Evolutionary conservation across 2,113 vertebrate species (phyloP).

Genomic region (Malurus cyaneus): DNA sequence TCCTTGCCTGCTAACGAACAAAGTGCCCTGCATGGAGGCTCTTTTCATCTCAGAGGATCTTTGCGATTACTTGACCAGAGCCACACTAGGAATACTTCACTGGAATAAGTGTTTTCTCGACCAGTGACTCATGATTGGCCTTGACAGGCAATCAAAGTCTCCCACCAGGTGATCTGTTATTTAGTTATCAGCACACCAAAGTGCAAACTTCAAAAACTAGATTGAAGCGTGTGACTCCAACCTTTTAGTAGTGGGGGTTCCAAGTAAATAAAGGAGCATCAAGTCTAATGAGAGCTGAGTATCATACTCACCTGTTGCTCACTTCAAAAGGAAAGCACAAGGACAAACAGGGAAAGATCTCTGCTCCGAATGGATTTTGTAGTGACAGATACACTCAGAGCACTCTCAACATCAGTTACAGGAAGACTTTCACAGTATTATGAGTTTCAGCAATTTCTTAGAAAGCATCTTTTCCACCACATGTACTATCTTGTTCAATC

Average conservation of each 20-base stretch:
- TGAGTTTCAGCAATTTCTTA: not conserved
- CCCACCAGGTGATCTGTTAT: constrained; percentile 24
- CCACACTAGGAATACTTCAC: not conserved
- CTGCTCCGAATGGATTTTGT: not conserved
- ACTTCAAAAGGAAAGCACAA: not conserved
- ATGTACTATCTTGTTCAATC: not conserved
- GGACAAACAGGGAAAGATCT: not conserved
- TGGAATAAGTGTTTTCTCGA: constrained; percentile 12
- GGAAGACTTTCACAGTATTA: not conserved
- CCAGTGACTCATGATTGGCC: not conserved
- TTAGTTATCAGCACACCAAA: constrained; percentile 31
- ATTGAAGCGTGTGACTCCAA: not conserved
- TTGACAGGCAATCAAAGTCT: constrained; percentile 45
- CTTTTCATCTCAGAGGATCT: constrained; percentile 24
- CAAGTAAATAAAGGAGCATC: not conserved
- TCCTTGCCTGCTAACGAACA: not conserved
- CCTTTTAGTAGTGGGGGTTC: not conserved
- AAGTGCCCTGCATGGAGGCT: not conserved
- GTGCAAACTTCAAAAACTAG: not conserved
- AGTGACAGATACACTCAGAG: not conserved
- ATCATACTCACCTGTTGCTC: not conserved
- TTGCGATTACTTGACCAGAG: not conserved
- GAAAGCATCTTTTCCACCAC: not conserved
- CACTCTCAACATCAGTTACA: not conserved
- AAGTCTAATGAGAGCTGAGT: not conserved